Base-by-base conservation (phyloP, 2,113 vertebrate species). In the Varanus komodoensis region DNA sequence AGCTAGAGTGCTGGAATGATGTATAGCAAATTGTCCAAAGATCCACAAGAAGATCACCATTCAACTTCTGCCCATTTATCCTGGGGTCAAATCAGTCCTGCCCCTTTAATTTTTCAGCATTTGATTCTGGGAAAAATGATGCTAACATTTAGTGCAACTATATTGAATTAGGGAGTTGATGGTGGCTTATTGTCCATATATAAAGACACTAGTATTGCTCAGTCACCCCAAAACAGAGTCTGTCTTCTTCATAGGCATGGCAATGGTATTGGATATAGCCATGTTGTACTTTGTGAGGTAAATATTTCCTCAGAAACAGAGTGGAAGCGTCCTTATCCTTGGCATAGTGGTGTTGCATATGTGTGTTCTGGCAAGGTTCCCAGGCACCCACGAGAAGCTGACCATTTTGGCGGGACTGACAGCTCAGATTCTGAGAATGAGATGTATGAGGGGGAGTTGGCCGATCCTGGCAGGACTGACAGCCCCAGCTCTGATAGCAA, bases 221-320 rank as follows among this genome's bases (percentile, higher is more conserved):
- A 94, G 93, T 94, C 95, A 94, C 90, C 92, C 94, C 91, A 90
- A 93, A 95, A 94, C 92, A 73, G 19, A 92, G 93, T 92, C 94
- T 95, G 67, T 88, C 86, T 95, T 93, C 94, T 96, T 95, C 93
- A 93, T 94, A 93, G 92, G 92, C 89, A 94, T 94, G 92, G 50
- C 94, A 91, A 89, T 94, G 87, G 94, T 95, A 82, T 93, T 94
- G 93, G 92, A 91, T 0, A 0, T 82, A 90, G 92, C 95, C 95
- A 91, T 89, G 92, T 75, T 91, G 73, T 85, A 88, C 61, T 34
- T 61, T 44, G 95, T 95, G 94, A 95, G 85, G 91, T 95, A 95
- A 96, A 92, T 92, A 80, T 95, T 92, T 92, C 95, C 96, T 90
- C 86, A 94, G 88, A 94, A 94, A 93, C 87, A 93, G 92, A 92